Evolutionary conservation across 2,113 vertebrate species (phyloP).

Genomic region (Penelope pileata): DNA sequence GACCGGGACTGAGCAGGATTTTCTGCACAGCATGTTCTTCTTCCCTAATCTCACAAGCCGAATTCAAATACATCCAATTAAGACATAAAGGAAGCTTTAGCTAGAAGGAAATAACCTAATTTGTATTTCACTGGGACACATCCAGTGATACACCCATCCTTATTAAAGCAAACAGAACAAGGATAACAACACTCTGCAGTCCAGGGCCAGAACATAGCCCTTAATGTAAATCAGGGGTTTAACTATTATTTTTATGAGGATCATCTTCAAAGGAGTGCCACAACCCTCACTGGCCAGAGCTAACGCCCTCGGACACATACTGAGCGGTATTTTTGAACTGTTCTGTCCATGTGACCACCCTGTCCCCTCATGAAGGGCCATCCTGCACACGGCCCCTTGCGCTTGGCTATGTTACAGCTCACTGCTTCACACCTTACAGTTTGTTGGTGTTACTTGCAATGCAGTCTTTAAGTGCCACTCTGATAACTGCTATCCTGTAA

Average conservation of each 20-base stretch:
- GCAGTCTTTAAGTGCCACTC: neutral
- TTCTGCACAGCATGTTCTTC: neutral
- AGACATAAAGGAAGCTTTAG: neutral
- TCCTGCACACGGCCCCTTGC: neutral
- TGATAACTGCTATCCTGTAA: neutral
- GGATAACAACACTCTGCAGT: neutral
- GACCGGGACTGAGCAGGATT: neutral
- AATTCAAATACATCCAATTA: constrained; percentile 16
- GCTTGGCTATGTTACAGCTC: neutral
- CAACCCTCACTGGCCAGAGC: neutral
- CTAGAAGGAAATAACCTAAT: constrained; percentile 1
- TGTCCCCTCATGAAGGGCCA: neutral
- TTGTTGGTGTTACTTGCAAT: neutral
- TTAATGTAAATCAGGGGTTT: neutral
- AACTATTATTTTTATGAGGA: neutral
- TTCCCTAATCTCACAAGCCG: neutral
- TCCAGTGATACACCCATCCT: neutral
- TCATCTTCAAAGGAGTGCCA: neutral
- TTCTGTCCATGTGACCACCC: neutral
- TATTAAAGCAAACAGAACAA: neutral
- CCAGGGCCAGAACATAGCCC: neutral
- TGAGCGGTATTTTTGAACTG: neutral
- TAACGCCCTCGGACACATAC: neutral
- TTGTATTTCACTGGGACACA: neutral
- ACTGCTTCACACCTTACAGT: neutral